Conservation (phyloP, 2,797 vertebrate genomes). For the Cheirogaleus major region DNA sequence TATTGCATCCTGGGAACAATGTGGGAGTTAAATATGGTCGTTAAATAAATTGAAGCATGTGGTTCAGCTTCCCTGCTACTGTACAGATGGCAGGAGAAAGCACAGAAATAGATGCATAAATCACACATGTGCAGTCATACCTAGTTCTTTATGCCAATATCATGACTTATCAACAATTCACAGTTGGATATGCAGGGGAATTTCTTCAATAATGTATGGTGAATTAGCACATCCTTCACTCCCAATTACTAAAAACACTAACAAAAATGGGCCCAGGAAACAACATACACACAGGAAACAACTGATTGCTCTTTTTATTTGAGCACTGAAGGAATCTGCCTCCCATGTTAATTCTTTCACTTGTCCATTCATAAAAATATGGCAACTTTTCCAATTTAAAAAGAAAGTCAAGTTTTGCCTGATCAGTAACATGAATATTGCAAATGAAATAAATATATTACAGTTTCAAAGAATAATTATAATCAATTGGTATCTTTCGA, state of each 20-base stretch:
- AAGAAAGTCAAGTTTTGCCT: neutral
- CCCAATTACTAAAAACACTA: neutral
- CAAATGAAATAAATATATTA: neutral
- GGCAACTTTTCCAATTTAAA: neutral
- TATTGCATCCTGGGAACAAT: conserved; percentile 61
- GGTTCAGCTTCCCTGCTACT: neutral
- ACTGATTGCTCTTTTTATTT: neutral
- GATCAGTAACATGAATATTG: neutral
- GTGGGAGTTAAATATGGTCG: conserved; percentile 37
- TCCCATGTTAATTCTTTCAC: neutral
- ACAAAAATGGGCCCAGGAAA: neutral
- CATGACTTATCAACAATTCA: conserved; percentile 62
- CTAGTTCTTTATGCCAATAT: conserved; percentile 35
- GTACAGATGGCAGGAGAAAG: conserved; percentile 41
- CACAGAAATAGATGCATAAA: conserved; percentile 48
- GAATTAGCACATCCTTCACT: neutral
- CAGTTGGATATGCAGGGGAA: conserved; percentile 46
- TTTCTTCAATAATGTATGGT: conserved; percentile 17
- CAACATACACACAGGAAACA: neutral
- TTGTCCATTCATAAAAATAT: conserved; percentile 53
- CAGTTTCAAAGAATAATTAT: neutral
- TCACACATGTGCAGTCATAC: neutral
- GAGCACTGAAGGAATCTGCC: neutral
- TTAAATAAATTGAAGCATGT: conserved; percentile 57
- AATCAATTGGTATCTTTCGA: neutral